These are phyloP conservation scores for Dysidea cf. avara DNA, from an alignment of 37 sponge, comb jelly and placozoan genomes.

Conservation along the genomic window DNA sequence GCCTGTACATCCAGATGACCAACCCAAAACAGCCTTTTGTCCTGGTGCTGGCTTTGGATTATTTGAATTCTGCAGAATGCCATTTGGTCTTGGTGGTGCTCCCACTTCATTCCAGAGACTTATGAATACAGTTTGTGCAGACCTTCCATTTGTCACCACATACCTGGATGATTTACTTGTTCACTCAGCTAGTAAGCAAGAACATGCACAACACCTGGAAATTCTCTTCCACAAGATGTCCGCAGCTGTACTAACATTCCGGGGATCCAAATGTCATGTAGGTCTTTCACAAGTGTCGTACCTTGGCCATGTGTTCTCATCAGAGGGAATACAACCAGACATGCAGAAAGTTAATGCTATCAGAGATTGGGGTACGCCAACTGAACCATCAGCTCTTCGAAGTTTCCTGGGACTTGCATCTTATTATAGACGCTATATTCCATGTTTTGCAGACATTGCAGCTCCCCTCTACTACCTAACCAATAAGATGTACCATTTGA, in stretches of 20 bases:
- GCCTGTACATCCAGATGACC: not conserved
- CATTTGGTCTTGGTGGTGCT: constrained; percentile 17
- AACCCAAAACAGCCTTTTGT: constrained; percentile 23
- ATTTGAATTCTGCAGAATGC: constrained; percentile 11
- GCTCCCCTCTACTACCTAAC: constrained; percentile 21
- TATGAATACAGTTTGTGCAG: constrained; percentile 18
- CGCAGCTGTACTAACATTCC: not conserved
- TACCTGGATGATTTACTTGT: constrained; percentile 24
- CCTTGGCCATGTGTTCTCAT: no score
- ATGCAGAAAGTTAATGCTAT: not conserved
- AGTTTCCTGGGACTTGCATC: no score
- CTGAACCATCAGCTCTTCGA: not conserved
- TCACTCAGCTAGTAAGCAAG: not conserved
- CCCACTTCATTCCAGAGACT: constrained; percentile 16
- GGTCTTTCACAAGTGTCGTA: no score
- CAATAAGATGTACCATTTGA: constrained; percentile 11
- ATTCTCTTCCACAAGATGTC: constrained; percentile 2
- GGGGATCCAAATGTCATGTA: constrained; percentile 10
- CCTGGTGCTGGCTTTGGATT: constrained; percentile 23
- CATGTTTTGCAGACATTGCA: constrained; percentile 2
- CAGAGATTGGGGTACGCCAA: not conserved
- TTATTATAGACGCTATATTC: not conserved
- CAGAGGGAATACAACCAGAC: not conserved
- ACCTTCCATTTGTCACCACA: not conserved
- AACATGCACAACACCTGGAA: constrained; percentile 2